Conservation (phyloP, 2,113 vertebrate genomes). For the Grantiella picta region DNA sequence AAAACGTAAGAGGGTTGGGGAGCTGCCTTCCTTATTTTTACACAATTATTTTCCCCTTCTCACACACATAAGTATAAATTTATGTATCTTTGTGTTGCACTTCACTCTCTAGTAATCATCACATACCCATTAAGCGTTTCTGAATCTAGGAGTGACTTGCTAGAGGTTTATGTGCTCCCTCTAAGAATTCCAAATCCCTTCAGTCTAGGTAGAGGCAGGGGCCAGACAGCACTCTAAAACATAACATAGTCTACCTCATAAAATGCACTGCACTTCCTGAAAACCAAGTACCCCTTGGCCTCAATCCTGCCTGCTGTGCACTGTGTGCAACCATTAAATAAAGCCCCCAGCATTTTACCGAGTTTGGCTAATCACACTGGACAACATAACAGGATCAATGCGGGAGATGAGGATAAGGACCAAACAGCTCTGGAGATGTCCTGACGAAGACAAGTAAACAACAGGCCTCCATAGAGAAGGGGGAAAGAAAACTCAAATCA, state of each 20-base stretch:
- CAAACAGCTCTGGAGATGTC: neutral
- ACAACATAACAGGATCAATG: neutral
- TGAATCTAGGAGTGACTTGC: neutral
- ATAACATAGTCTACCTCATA: neutral
- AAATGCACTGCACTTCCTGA: neutral
- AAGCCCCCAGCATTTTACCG: neutral
- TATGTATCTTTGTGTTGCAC: neutral
- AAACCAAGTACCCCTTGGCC: neutral
- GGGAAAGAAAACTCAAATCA: slow-evolving; percentile 2
- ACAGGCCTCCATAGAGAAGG: neutral
- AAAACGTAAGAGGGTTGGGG: neutral
- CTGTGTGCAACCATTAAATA: neutral
- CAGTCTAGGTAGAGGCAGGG: neutral
- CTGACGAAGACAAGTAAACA: neutral
- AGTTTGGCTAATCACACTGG: neutral
- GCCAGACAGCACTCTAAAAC: neutral
- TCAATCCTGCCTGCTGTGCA: neutral
- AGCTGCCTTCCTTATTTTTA: neutral
- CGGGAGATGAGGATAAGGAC: neutral
- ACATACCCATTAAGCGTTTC: neutral
- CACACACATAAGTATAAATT: neutral
- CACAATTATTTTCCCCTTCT: neutral
- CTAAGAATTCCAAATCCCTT: neutral
- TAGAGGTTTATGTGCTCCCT: neutral
- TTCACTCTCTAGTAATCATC: neutral